Evolutionary conservation across 2,797 vertebrate species (phyloP).

Genomic region (Danio choprae): DNA sequence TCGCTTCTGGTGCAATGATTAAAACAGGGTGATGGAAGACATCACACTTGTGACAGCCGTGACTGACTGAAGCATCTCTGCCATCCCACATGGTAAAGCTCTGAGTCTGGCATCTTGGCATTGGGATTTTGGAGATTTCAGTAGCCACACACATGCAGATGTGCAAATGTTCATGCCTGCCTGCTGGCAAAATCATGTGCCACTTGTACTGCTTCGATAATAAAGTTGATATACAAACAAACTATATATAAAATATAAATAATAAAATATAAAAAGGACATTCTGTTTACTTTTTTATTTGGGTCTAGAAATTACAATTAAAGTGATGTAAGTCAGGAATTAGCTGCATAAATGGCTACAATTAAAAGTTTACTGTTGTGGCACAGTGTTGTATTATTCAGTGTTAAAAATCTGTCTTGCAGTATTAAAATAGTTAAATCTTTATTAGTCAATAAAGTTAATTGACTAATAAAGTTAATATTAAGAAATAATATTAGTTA

Average conservation of each 20-base stretch:
- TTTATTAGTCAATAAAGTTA: background rate
- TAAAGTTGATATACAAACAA: conserved; percentile 6
- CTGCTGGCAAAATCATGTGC: conserved; percentile 21
- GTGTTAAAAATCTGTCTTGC: background rate
- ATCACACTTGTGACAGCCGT: conserved; percentile 17
- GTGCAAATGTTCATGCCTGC: conserved; percentile 5
- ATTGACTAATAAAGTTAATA: too few relatives aligned
- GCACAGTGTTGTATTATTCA: background rate
- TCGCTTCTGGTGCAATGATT: too few relatives aligned
- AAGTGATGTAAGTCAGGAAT: background rate
- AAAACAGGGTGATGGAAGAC: too few relatives aligned
- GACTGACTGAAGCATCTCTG: conserved; percentile 33
- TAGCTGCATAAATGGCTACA: background rate
- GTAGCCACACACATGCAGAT: conserved; percentile 49
- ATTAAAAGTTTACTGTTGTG: background rate
- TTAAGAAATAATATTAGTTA: too few relatives aligned
- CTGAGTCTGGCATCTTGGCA: conserved; percentile 33
- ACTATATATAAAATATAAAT: too few relatives aligned
- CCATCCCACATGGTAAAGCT: conserved; percentile 44
- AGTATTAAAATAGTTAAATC: background rate
- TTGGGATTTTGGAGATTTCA: conserved; percentile 39
- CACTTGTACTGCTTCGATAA: background rate
- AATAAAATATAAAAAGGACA: background rate
- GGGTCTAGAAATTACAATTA: background rate
- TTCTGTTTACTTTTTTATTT: background rate